Evolutionary conservation across 2,888 invertebrate genomes (phyloP).

Genomic region (Chloroclysta siterata): DNA sequence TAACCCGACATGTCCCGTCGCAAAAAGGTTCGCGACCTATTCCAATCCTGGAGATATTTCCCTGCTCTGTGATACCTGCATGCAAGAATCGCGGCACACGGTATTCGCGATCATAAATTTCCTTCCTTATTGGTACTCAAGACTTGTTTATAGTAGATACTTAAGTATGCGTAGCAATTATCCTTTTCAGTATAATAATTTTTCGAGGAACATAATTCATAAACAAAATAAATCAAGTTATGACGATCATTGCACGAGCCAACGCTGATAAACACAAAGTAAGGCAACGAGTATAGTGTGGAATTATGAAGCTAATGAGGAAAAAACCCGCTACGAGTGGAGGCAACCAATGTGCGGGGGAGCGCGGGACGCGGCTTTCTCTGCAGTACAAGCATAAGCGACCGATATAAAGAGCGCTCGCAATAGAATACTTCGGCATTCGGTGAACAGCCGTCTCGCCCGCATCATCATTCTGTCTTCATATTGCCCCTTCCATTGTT

Average conservation of each 20-base stretch:
- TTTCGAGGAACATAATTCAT: conserved; percentile 19
- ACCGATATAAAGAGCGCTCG: conserved; percentile 82
- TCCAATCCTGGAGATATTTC: conserved; percentile 25
- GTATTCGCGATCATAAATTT: conserved; percentile 9
- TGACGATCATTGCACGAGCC: conserved; percentile 65
- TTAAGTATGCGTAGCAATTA: conserved; percentile 7
- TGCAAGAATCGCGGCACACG: neutral
- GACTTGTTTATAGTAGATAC: conserved; percentile 10
- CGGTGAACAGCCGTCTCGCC: conserved; percentile 84
- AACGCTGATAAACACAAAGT: conserved; percentile 76
- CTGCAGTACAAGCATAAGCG: conserved; percentile 71
- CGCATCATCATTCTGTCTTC: conserved; percentile 66
- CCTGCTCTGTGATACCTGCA: conserved; percentile 1
- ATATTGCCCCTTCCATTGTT: conserved; percentile 65
- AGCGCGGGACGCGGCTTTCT: conserved; percentile 82
- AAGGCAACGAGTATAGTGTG: conserved; percentile 69
- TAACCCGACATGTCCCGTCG: conserved; percentile 67
- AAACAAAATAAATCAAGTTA: conserved; percentile 52
- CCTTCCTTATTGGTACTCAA: conserved; percentile 24
- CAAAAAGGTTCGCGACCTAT: conserved; percentile 50
- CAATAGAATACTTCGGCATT: conserved; percentile 82
- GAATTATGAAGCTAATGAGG: conserved; percentile 81
- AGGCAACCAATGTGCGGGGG: conserved; percentile 66
- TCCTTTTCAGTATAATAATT: neutral
- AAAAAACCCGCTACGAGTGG: conserved; percentile 81